Evolutionary conservation across 2,888 invertebrate species (phyloP), one percentile per base, ranked within the genome.

Genomic region (Hydriomena furcata): DNA sequence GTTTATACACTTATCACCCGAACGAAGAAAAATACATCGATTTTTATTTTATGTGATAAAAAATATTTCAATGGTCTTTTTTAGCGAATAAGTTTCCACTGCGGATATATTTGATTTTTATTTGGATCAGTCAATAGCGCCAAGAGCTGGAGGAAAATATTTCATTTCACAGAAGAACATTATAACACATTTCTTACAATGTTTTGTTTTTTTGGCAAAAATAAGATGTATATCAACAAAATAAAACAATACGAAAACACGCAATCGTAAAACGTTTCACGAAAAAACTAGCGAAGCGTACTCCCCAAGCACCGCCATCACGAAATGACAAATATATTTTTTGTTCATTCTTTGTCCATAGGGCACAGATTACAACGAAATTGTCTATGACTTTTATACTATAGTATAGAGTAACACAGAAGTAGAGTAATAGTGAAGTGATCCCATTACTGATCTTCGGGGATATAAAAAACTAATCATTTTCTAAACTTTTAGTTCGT

Each of bases 261-360:
- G 63, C 62, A 72, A 78, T 79, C 76, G 75, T 77, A 75, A 17
- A 17, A 17, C 60, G 71, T 73, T 76, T 73, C 68, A 73, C 59
- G 70, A 76, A 72, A 72, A 82, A 79, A 71, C 65, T 79, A 76
- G 76, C 83, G 79, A 80, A 84, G 76, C 61, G 61, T 59, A 57
- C 74, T 77, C 79, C 76, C 77, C 82, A 84, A 87, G 87, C 88
- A 82, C 81, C 87, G 84, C 87, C 85, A 85, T 84, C 78, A 84
- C 82, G 78, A 62, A 60, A 81, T 80, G 81, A 78, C 17, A 3
- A 3, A 3, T 17, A 3, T 17, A 3, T 17, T 17, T 17, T 17
- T 2, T 2, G 17, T 17, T n/a, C n/a, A n/a, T n/a, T n/a, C n/a
- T n/a, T n/a, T n/a, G n/a, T n/a, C n/a, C n/a, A n/a, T n/a, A n/a